Evolutionary conservation across 2,113 vertebrate species (phyloP).

Genomic region (Thunnus thynnus): DNA sequence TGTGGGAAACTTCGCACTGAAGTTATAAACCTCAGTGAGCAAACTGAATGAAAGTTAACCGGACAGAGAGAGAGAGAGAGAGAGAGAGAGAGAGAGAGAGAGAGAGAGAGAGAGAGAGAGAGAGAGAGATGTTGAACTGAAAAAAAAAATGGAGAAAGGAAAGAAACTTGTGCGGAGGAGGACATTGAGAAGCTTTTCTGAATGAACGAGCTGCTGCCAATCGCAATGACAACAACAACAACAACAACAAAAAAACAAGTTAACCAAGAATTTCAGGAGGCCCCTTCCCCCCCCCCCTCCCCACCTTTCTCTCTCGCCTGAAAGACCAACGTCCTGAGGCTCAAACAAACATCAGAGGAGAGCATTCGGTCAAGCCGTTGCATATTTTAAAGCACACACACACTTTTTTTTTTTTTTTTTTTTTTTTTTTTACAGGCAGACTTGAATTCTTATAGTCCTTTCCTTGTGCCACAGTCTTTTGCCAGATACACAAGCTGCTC

Average conservation of each 20-base stretch:
- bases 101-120: no score
- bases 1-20: not conserved
- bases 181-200: not conserved
- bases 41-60: not conserved
- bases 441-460: constrained; percentile 58
- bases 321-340: constrained; percentile 35
- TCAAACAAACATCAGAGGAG: constrained; percentile 26
- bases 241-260: not conserved
- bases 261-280: constrained; percentile 5
- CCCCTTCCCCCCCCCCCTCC: not conserved
- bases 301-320: not conserved
- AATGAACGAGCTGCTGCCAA: not conserved
- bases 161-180: not conserved
- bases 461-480: constrained; percentile 31
- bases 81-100: no score
- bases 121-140: no score
- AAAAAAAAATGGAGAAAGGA: not conserved
- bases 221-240: no score
- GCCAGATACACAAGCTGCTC: constrained; percentile 73
- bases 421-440: constrained; percentile 24
- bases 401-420: no score
- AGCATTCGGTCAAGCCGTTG: constrained; percentile 11
- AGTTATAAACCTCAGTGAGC: not conserved
- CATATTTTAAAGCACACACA: constrained; percentile 57
- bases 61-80: no score